These are phyloP conservation scores for Dryocosmus kuriphilus DNA, from an alignment of 2,888 invertebrate species.

Conservation along the genomic window DNA sequence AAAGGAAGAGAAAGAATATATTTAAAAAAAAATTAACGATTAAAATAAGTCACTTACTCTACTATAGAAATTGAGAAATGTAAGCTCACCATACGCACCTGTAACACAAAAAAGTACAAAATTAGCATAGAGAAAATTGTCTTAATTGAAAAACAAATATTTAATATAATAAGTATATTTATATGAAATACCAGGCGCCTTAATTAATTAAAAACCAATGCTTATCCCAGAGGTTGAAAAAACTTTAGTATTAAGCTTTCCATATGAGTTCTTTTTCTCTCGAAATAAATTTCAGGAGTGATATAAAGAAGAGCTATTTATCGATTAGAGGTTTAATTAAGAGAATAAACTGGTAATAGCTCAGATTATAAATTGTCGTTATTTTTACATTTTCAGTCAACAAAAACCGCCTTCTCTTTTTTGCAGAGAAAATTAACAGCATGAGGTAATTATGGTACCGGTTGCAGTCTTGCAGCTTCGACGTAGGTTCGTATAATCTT, in stretches of 20 bases:
- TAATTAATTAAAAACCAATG: not conserved
- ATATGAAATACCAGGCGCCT: too few relatives aligned
- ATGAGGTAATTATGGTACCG: conserved; percentile 33
- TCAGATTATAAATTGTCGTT: not conserved
- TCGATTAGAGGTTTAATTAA: not conserved
- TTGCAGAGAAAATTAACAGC: not conserved
- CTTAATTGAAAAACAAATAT: too few relatives aligned
- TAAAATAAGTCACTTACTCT: conserved; percentile 29
- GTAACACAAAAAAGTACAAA: conserved; percentile 52
- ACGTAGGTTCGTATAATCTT: conserved; percentile 5
- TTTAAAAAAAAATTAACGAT: not conserved
- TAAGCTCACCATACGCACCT: conserved; percentile 57
- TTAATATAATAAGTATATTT: too few relatives aligned
- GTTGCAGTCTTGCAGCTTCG: conserved; percentile 20
- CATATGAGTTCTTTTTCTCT: too few relatives aligned
- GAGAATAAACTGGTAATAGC: not conserved
- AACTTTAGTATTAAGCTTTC: too few relatives aligned
- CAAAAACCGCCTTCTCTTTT: not conserved
- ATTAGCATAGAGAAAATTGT: not conserved
- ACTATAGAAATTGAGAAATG: conserved; percentile 33
- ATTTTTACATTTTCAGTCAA: not conserved
- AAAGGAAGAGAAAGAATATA: not conserved
- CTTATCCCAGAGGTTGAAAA: not conserved
- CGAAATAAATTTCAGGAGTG: too few relatives aligned
- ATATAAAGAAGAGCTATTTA: not conserved